Conservation (phyloP, 2,113 vertebrate genomes). For the Chunga burmeisteri region DNA sequence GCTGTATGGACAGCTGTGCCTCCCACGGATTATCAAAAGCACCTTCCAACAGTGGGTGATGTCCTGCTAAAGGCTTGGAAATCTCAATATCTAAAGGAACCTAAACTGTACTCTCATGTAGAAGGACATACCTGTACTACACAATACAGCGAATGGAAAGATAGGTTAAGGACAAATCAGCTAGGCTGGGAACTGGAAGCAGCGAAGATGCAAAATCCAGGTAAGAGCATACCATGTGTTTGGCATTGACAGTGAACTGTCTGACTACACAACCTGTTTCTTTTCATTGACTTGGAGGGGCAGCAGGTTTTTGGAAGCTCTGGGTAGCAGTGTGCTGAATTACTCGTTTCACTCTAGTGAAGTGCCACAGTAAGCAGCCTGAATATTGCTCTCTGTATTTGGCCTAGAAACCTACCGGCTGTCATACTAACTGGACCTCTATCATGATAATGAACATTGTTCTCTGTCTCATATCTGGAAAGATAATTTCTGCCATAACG, state of each 20-base stretch:
- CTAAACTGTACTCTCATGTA: neutral
- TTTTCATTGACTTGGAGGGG: neutral
- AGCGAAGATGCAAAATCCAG: neutral
- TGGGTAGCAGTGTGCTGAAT: neutral
- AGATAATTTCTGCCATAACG: neutral
- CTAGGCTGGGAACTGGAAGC: neutral
- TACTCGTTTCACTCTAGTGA: neutral
- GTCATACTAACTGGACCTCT: neutral
- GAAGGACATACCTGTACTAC: too few species aligned
- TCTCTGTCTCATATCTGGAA: neutral
- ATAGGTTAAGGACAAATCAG: neutral
- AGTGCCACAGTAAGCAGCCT: neutral
- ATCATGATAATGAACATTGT: neutral
- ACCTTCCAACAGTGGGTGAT: rapidly evolving
- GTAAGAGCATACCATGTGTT: neutral
- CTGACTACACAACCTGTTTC: neutral
- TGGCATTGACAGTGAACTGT: neutral
- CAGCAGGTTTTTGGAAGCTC: neutral
- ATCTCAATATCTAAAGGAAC: neutral
- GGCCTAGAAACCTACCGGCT: neutral
- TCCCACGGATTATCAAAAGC: neutral
- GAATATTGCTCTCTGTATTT: neutral
- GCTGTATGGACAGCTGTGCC: neutral
- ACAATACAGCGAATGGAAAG: neutral
- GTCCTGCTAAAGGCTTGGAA: neutral